Percentiles rank a stretch among this genome's conserved stretches.
Evolutionary conservation across 1,140 invertebrate species (phyloP).

Genomic region (Drosophila miranda): DNA sequence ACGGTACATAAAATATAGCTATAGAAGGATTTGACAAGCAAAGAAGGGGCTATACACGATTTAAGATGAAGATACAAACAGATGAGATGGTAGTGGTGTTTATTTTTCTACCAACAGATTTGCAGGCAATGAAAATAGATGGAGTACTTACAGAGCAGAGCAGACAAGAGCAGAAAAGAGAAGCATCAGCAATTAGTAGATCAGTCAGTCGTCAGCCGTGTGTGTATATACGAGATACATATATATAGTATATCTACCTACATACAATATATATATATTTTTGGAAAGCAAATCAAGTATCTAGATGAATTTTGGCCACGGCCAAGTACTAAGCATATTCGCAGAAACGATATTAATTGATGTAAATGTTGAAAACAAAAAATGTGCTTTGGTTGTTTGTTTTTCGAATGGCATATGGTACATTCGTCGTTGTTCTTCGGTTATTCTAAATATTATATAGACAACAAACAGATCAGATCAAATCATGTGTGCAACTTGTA

Average conservation of each 20-base stretch:
- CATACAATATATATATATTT: slow-evolving; percentile 62
- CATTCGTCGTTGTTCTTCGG: slow-evolving; percentile 49
- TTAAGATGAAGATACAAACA: slow-evolving; percentile 4
- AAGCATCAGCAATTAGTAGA: too few relatives aligned
- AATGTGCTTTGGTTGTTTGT: slow-evolving; percentile 52
- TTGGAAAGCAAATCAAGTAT: slow-evolving; percentile 54
- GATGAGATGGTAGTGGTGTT: slow-evolving; percentile 31
- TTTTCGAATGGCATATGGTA: slow-evolving; percentile 35
- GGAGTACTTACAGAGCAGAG: slow-evolving; percentile 23
- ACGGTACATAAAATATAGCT: slow-evolving; percentile 27
- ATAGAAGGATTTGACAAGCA: slow-evolving; percentile 24
- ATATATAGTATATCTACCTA: slow-evolving; percentile 45
- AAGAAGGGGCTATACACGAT: slow-evolving; percentile 19
- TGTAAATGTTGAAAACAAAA: slow-evolving; percentile 55
- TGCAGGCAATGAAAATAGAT: slow-evolving; percentile 51
- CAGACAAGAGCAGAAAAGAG: too few relatives aligned
- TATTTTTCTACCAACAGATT: slow-evolving; percentile 73
- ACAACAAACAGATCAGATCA: slow-evolving; percentile 34
- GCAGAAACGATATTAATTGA: slow-evolving; percentile 27
- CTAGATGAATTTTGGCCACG: slow-evolving; percentile 25
- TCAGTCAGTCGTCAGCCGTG: slow-evolving; percentile 35
- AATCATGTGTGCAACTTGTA: slow-evolving; percentile 63
- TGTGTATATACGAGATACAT: slow-evolving; percentile 53
- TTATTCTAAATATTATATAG: slow-evolving; percentile 46
- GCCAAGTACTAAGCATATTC: slow-evolving; percentile 45